phyloP scores from a whole-genome alignment of 2,797 vertebrate genomes.

The Ceyx erithaca region DNA sequence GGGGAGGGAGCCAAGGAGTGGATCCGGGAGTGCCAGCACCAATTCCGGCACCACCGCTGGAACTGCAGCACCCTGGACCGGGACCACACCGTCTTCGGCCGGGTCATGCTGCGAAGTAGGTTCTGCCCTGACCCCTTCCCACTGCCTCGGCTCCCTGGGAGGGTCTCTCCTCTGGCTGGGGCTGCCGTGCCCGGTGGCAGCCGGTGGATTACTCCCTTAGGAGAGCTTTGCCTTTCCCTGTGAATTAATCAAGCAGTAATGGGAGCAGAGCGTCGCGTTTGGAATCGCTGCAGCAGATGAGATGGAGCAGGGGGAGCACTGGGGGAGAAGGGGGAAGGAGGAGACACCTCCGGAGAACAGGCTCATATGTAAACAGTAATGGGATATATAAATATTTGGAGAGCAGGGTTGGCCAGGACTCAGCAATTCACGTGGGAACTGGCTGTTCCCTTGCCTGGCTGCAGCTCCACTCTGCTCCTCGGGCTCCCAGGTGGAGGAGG shows the following conservation, averaged over 20 bases:
- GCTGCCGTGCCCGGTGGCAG: not conserved
- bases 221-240: slow-evolving; percentile 34
- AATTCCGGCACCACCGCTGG: slow-evolving; percentile 97
- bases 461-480: not conserved
- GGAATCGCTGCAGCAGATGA: slow-evolving; percentile 54
- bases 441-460: slow-evolving; percentile 34
- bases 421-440: slow-evolving; percentile 73
- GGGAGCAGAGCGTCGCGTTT: not conserved
- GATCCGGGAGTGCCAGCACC: slow-evolving; percentile 97
- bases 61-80: slow-evolving; percentile 98
- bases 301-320: slow-evolving; percentile 70
- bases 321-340: slow-evolving; percentile 82
- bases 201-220: slow-evolving; percentile 23
- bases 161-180: not conserved
- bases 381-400: slow-evolving; percentile 98
- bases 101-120: slow-evolving; percentile 98
- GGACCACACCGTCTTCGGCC: slow-evolving; percentile 95
- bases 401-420: slow-evolving; percentile 88
- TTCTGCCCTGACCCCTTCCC: not conserved
- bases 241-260: slow-evolving; percentile 65
- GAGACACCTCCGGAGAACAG: slow-evolving; percentile 79
- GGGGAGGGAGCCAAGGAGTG: slow-evolving; percentile 96
- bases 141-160: not conserved
- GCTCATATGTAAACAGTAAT: slow-evolving; percentile 90
- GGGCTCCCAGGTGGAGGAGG: not conserved